These are phyloP conservation scores for Heteromurus nitidus DNA, from an alignment of 2,888 invertebrate species.

Conservation along the genomic window DNA sequence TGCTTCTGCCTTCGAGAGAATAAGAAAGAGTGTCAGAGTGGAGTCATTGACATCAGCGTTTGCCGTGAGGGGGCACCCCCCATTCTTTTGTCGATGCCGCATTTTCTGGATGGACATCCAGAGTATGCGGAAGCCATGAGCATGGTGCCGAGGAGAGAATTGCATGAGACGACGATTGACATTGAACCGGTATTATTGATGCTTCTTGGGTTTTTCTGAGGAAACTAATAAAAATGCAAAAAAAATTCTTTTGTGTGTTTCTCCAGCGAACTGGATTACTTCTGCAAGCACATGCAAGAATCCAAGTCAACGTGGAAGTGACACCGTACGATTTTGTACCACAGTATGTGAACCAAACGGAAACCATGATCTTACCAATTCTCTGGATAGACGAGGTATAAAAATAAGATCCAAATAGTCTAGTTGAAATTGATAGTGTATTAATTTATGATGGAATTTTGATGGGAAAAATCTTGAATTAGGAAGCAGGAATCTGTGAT, in stretches of 20 bases:
- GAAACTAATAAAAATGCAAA: too few species aligned
- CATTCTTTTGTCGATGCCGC: slow-evolving; percentile 41
- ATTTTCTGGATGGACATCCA: slow-evolving; percentile 41
- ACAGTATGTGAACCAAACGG: background rate
- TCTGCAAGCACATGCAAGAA: slow-evolving; percentile 41
- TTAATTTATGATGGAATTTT: too few species aligned
- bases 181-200: slow-evolving; percentile 62
- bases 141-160: background rate
- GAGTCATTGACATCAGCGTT: slow-evolving; percentile 32
- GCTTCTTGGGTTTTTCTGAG: too few species aligned
- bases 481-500: slow-evolving; percentile 36
- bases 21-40: slow-evolving; percentile 19
- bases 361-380: slow-evolving; percentile 33
- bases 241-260: too few species aligned
- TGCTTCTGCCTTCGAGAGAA: slow-evolving; percentile 35
- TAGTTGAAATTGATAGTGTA: too few species aligned
- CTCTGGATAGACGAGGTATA: slow-evolving; percentile 58
- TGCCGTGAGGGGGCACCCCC: slow-evolving; percentile 44
- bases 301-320: slow-evolving; percentile 55
- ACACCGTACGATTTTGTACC: background rate
- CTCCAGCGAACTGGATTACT: slow-evolving; percentile 51
- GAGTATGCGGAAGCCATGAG: background rate
- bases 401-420: too few species aligned
- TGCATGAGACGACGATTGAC: slow-evolving; percentile 53
- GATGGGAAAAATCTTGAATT: too few species aligned